Conservation (phyloP, 2,113 vertebrate genomes). For the Australoheros scitulus region DNA sequence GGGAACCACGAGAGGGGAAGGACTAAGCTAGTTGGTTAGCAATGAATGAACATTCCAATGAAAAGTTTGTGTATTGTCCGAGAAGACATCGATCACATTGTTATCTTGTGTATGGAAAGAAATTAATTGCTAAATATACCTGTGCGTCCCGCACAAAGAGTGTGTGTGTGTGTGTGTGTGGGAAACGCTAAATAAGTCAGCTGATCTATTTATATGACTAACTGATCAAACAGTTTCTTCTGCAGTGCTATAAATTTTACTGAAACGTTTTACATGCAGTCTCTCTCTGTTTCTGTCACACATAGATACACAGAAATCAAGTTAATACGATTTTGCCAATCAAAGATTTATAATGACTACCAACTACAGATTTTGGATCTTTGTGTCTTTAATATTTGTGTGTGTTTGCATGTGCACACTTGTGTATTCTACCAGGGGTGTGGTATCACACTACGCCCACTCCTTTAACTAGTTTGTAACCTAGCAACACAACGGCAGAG, state of each 20-base stretch:
- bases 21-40: neutral
- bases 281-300: neutral
- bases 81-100: neutral
- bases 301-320: neutral
- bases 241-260: neutral
- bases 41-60: neutral
- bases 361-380: neutral
- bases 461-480: slow-evolving; percentile 70
- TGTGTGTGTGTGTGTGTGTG: neutral
- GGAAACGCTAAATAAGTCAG: neutral
- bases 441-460: slow-evolving; percentile 65
- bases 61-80: neutral
- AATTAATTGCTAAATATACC: neutral
- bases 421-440: slow-evolving; percentile 52
- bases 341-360: neutral
- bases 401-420: neutral
- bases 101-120: neutral
- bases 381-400: neutral
- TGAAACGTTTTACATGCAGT: neutral
- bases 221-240: neutral
- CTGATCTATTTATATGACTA: neutral
- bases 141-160: neutral
- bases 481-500: slow-evolving; percentile 70
- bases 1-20: neutral
- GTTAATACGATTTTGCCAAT: neutral